Base-by-base conservation (phyloP, 23 tunicate genomes). In the Trididemnum nubilum region DNA sequence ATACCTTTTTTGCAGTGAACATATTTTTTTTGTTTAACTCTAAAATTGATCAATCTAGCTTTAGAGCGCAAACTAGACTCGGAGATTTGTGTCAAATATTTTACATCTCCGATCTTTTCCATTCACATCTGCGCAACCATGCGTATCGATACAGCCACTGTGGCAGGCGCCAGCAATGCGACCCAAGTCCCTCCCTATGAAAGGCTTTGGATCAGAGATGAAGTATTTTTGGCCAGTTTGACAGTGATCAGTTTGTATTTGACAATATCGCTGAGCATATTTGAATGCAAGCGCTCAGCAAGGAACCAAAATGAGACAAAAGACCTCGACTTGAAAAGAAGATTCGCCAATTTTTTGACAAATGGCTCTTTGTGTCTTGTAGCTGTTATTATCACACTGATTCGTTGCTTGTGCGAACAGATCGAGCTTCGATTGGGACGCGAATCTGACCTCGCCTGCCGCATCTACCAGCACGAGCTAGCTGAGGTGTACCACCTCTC, bases 161-260 rank as follows among this genome's bases (percentile, higher is more conserved):
- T n/a, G n/a, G n/a, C n/a, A n/a, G n/a, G n/a, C n/a, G n/a, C n/a
- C n/a, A n/a, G n/a, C n/a, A n/a, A n/a, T n/a, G n/a, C n/a, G n/a
- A n/a, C n/a, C n/a, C n/a, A n/a, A n/a, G n/a, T n/a, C n/a, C n/a
- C n/a, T n/a, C n/a, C n/a, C n/a, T 70, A 67, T 33, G 52, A 72
- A 58, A 36, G 87, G 57, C 81, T 60, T 35, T 83, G 87, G 87
- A 36, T 83, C 1, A 59, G 87, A 0, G 87, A 83, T 38, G 87
- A 83, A 60, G 36, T 83, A n/a, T 60, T 83, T 75, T 66, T 73
- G 12, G 33, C 87, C 2, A 28, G 22, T 34, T 58, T 83, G 22
- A 83, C 87, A 34, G 61, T 23, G 27, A 36, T 83, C n/a, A 59
- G 81, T 0, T 25, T 73, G 3, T 83, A 83, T 37, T 18, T 83